A percentile compares a stretch with the other conserved stretches of the same genome.
Evolutionary conservation across 2,888 invertebrate species (phyloP).

Genomic region (Andricus curvator): DNA sequence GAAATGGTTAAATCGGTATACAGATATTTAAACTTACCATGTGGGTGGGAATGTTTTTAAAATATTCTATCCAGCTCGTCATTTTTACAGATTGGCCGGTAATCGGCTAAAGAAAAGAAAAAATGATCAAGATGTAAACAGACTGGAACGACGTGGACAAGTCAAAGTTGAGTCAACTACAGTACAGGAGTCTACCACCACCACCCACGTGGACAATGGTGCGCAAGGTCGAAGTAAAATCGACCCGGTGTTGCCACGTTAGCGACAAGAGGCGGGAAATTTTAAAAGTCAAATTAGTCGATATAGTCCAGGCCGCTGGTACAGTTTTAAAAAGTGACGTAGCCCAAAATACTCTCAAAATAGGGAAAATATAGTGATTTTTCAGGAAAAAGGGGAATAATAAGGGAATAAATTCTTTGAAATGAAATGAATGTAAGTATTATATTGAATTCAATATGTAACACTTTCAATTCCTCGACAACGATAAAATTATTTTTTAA

Average conservation of each 20-base stretch:
- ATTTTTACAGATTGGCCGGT: constrained; percentile 55
- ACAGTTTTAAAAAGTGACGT: too few species aligned
- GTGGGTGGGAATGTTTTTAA: constrained; percentile 71
- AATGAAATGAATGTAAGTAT: too few species aligned
- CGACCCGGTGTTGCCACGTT: constrained; percentile 6
- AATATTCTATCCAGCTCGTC: constrained; percentile 68
- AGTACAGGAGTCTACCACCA: too few species aligned
- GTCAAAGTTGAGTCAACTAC: not conserved
- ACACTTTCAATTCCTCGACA: too few species aligned
- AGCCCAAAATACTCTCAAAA: too few species aligned
- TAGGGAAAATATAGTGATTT: too few species aligned
- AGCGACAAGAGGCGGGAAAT: not conserved
- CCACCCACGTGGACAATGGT: not conserved
- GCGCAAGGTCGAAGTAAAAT: constrained; percentile 26
- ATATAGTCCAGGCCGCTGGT: too few species aligned
- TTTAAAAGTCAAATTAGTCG: not conserved
- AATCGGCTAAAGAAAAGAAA: not conserved
- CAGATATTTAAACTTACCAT: constrained; percentile 64
- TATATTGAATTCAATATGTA: too few species aligned
- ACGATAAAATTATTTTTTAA: too few species aligned
- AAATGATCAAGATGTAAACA: constrained; percentile 20
- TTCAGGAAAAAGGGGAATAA: too few species aligned
- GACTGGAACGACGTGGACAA: constrained; percentile 24
- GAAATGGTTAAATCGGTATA: not conserved
- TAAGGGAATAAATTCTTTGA: too few species aligned